Conservation (phyloP, 2,888 invertebrate genomes). For the Agrochola lota region DNA sequence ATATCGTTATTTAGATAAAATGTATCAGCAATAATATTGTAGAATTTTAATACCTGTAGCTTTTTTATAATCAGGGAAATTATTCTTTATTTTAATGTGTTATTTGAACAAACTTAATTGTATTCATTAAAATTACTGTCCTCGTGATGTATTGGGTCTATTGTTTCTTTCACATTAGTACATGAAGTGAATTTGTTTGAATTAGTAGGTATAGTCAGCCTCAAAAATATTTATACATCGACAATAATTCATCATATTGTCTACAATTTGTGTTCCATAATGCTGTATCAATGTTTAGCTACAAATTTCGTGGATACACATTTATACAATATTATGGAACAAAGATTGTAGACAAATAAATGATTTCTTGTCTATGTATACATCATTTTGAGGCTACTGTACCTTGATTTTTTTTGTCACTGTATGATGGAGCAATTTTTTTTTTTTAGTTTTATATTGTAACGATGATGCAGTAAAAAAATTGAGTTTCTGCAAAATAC, state of each 20-base stretch:
- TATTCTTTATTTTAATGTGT: constrained; percentile 27
- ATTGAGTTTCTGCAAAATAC: background rate
- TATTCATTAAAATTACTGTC: background rate
- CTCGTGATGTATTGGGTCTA: background rate
- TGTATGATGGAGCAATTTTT: too few species aligned
- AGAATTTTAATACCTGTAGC: constrained; percentile 42
- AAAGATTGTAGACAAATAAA: background rate
- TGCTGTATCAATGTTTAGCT: background rate
- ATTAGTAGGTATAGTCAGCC: background rate
- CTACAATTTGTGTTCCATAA: background rate
- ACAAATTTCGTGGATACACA: background rate
- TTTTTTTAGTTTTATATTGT: background rate
- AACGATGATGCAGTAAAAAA: too few species aligned
- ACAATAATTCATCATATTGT: background rate
- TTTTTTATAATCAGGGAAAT: constrained; percentile 66
- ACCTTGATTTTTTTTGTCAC: background rate
- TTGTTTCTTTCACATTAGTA: background rate
- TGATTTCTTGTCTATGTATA: background rate
- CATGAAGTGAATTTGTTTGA: background rate
- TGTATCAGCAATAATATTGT: constrained; percentile 51
- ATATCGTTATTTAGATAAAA: constrained; percentile 47
- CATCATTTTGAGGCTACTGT: background rate
- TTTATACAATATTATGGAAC: background rate
- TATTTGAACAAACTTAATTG: background rate
- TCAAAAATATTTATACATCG: background rate